These are phyloP conservation scores for Saccostrea cuccullata DNA, from an alignment of 1,140 invertebrate genomes.

Conservation along the genomic window DNA sequence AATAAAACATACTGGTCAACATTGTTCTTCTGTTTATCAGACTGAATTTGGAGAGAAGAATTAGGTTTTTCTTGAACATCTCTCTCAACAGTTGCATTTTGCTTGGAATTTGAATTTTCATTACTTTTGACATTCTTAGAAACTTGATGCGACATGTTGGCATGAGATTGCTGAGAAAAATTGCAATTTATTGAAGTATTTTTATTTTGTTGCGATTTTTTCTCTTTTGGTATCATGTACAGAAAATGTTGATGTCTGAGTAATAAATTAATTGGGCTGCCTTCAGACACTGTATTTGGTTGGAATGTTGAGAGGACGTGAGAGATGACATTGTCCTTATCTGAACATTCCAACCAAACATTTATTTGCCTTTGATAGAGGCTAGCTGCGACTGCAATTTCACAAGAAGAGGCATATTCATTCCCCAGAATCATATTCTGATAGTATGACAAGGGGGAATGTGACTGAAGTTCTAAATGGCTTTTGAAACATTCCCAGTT, in stretches of 20 bases:
- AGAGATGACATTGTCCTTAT: background rate
- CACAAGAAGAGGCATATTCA: background rate
- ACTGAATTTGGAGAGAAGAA: too few species aligned
- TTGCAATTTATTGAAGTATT: too few species aligned
- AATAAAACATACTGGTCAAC: background rate
- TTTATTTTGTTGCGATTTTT: background rate
- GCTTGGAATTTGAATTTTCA: background rate
- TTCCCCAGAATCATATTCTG: background rate
- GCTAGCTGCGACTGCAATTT: background rate
- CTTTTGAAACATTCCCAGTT: too few species aligned
- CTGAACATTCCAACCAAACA: background rate
- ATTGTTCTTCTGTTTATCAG: background rate
- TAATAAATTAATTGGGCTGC: background rate
- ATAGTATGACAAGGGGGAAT: too few species aligned
- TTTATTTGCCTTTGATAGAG: background rate
- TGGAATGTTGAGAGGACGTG: too few species aligned
- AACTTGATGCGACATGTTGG: too few species aligned
- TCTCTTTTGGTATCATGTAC: background rate
- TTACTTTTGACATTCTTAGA: too few species aligned
- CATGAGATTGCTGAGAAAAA: too few species aligned
- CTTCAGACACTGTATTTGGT: background rate
- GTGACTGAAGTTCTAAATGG: too few species aligned
- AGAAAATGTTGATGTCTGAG: slow-evolving; percentile 4
- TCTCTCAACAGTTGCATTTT: background rate
- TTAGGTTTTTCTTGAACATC: background rate